Evolutionary conservation across 1,140 invertebrate genomes (phyloP).

Genomic region (Drosophila trapezifrons): DNA sequence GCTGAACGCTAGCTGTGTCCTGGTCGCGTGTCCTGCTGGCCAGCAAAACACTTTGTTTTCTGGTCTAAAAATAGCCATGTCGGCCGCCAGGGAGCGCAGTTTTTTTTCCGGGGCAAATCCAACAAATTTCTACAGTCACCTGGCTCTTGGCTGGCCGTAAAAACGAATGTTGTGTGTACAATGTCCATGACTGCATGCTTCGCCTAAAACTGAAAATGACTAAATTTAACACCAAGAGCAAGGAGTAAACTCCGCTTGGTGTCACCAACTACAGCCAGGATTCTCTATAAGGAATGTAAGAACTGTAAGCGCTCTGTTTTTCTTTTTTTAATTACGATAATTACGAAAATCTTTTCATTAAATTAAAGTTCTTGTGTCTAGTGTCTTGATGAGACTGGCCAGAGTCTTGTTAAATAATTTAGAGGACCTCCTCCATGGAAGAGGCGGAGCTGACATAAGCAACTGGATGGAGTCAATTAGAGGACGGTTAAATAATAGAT

Average conservation of each 20-base stretch:
- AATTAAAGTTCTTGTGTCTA: neutral
- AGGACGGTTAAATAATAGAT: slow-evolving; percentile 15
- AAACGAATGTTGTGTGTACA: slow-evolving; percentile 40
- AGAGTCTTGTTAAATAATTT: neutral
- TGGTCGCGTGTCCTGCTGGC: slow-evolving; percentile 54
- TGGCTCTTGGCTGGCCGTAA: slow-evolving; percentile 8
- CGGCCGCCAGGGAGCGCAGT: slow-evolving; percentile 44
- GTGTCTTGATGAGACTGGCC: neutral
- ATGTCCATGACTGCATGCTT: slow-evolving; percentile 19
- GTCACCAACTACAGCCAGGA: neutral
- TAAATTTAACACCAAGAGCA: slow-evolving; percentile 33
- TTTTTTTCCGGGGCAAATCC: slow-evolving; percentile 49
- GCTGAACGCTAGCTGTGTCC: slow-evolving; percentile 15
- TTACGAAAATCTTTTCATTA: neutral
- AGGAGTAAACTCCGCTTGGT: neutral
- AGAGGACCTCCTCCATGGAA: neutral
- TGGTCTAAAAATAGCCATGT: slow-evolving; percentile 61
- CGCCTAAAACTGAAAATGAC: slow-evolving; percentile 34
- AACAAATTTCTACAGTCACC: slow-evolving; percentile 43
- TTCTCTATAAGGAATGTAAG: neutral
- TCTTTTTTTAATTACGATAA: neutral
- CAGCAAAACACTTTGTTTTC: slow-evolving; percentile 55
- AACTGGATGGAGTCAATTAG: slow-evolving; percentile 8
- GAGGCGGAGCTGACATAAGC: neutral
- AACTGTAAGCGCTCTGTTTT: neutral